Percentiles rank a stretch among this genome's conserved stretches.
phyloP scores from a whole-genome alignment of 2,888 invertebrate genomes.

The Dyspetes luteomarginatus region DNA sequence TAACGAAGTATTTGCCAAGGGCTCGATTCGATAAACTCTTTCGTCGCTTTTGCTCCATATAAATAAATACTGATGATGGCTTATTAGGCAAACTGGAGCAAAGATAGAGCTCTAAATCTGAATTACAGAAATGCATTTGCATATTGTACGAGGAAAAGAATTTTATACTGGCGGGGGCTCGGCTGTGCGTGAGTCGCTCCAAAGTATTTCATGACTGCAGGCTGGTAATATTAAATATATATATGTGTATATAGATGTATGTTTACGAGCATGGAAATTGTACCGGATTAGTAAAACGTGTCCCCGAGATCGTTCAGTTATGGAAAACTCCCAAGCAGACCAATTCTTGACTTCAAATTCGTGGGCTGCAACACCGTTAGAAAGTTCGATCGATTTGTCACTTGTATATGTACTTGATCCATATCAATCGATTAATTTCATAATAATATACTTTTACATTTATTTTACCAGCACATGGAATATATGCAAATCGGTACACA shows the following conservation, averaged over 20 bases:
- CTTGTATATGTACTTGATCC: not conserved
- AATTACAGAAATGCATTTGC: conserved; percentile 59
- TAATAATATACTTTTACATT: not conserved
- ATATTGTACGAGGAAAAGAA: conserved; percentile 48
- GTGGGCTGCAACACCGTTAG: conserved; percentile 7
- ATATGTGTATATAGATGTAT: not conserved
- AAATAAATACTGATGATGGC: no score
- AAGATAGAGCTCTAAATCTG: conserved; percentile 28
- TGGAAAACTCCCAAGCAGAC: conserved; percentile 15
- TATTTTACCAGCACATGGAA: not conserved
- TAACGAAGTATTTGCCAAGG: not conserved
- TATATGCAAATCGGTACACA: not conserved
- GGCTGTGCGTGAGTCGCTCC: conserved; percentile 44
- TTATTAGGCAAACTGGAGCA: conserved; percentile 36
- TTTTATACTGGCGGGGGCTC: conserved; percentile 9
- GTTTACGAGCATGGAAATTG: conserved; percentile 41
- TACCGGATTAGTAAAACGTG: conserved; percentile 33
- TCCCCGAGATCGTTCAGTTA: conserved; percentile 4
- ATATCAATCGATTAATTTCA: no score
- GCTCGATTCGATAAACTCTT: not conserved
- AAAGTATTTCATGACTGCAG: not conserved
- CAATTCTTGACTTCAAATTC: not conserved
- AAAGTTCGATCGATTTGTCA: conserved; percentile 21
- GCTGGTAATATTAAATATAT: conserved; percentile 22
- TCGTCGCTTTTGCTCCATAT: not conserved